Percentiles rank a stretch among this genome's conserved stretches.
These are phyloP conservation scores for Myopa testacea DNA, from an alignment of 2,888 invertebrate species.

Conservation along the genomic window DNA sequence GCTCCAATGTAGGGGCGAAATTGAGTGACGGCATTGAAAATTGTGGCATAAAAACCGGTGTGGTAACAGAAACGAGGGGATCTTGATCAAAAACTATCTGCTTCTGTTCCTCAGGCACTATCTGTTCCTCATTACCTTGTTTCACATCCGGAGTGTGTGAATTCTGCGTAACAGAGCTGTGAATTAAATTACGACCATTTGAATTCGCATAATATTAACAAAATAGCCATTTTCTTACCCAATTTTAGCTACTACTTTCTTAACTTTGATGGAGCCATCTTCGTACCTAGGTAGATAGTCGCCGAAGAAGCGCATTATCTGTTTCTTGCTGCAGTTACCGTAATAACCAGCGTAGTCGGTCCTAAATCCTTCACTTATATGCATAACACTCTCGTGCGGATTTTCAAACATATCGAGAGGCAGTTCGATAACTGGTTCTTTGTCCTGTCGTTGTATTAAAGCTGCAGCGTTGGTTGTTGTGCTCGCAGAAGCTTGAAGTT, in stretches of 20 bases:
- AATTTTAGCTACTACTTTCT: slow-evolving; percentile 44
- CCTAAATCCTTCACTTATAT: slow-evolving; percentile 52
- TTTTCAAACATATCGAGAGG: slow-evolving; percentile 55
- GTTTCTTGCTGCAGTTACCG: slow-evolving; percentile 52
- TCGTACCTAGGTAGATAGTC: slow-evolving; percentile 56
- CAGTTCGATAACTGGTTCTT: slow-evolving; percentile 53
- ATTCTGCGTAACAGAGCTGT: slow-evolving; percentile 26
- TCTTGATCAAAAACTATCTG: slow-evolving; percentile 6
- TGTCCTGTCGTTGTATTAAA: slow-evolving; percentile 33
- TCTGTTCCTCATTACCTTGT: too few species aligned
- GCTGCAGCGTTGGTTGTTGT: slow-evolving; percentile 15
- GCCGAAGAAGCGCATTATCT: slow-evolving; percentile 52
- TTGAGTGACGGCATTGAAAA: neutral
- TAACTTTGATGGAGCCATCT: slow-evolving; percentile 49
- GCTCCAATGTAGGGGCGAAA: slow-evolving; percentile 46
- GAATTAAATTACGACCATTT: neutral
- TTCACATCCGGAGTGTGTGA: too few species aligned
- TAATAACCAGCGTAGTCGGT: slow-evolving; percentile 55
- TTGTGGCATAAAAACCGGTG: neutral
- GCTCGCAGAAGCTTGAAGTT: slow-evolving; percentile 47
- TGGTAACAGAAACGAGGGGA: neutral
- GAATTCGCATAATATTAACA: neutral
- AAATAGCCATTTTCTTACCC: slow-evolving; percentile 35
- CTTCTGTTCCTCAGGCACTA: slow-evolving; percentile 2
- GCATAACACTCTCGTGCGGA: slow-evolving; percentile 54